These are phyloP conservation scores for Cyphomyrus discorhynchus DNA, from an alignment of 2,113 vertebrate genomes.

Conservation along the genomic window DNA sequence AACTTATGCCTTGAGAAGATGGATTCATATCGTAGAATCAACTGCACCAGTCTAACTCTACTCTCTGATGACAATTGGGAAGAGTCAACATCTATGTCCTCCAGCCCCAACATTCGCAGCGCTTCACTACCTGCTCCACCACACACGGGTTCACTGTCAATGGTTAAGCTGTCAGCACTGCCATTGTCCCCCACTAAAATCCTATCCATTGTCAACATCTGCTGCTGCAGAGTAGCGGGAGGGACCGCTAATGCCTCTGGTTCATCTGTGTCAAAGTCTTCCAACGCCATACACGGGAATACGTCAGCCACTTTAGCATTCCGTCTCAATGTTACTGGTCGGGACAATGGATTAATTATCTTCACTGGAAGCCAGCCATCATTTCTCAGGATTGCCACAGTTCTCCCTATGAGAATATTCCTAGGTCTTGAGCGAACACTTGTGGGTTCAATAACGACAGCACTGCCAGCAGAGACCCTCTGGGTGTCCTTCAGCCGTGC, in stretches of 20 bases:
- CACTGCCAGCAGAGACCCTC: neutral
- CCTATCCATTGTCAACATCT: neutral
- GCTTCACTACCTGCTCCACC: neutral
- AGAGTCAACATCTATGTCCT: neutral
- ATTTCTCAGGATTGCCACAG: slow-evolving; percentile 3
- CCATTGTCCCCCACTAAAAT: neutral
- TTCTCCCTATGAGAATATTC: slow-evolving; percentile 17
- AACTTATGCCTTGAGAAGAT: neutral
- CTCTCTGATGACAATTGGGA: neutral
- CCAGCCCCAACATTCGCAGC: neutral
- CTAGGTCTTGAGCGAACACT: neutral
- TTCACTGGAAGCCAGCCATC: slow-evolving; percentile 8
- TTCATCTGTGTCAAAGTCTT: neutral
- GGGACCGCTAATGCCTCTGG: neutral
- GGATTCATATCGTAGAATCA: neutral
- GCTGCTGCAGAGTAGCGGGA: neutral
- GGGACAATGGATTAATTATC: neutral
- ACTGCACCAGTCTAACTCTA: neutral
- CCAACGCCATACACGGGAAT: neutral
- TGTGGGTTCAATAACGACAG: neutral
- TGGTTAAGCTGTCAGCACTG: neutral
- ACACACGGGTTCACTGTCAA: neutral
- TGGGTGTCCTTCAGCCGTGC: neutral
- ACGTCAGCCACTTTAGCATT: neutral
- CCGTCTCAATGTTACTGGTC: neutral